Evolutionary conservation across 2,888 invertebrate species (phyloP).

Genomic region (Tubulanus polymorphus): DNA sequence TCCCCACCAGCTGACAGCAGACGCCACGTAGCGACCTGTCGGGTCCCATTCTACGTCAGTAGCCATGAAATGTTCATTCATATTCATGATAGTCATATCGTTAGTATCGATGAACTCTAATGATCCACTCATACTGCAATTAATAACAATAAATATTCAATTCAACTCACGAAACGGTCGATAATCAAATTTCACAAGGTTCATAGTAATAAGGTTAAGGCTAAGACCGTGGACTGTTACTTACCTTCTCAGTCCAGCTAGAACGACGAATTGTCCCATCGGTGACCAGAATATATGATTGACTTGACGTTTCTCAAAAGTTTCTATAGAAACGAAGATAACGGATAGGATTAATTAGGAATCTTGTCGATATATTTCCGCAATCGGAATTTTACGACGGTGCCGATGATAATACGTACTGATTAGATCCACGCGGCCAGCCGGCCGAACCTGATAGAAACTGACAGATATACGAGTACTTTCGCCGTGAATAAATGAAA

Average conservation of each 20-base stretch:
- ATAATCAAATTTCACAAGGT: too few species aligned
- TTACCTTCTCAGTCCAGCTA: conserved; percentile 75
- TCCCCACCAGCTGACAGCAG: conserved; percentile 92
- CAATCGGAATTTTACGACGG: conserved; percentile 4
- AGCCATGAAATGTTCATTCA: conserved; percentile 84
- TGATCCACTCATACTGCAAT: conserved; percentile 64
- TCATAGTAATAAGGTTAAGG: too few species aligned
- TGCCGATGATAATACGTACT: conserved; percentile 66
- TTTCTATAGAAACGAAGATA: conserved; percentile 58
- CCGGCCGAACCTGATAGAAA: conserved; percentile 87
- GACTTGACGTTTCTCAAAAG: conserved; percentile 61
- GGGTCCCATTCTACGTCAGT: conserved; percentile 99
- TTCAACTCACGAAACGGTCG: too few species aligned
- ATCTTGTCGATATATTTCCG: too few species aligned
- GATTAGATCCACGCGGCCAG: conserved; percentile 79
- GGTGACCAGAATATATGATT: conserved; percentile 91
- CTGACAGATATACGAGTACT: conserved; percentile 73
- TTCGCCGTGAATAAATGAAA: conserved; percentile 95
- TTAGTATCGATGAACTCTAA: conserved; percentile 93
- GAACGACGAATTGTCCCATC: conserved; percentile 84
- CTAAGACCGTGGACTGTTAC: too few species aligned
- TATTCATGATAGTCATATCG: conserved; percentile 92
- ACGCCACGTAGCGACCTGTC: conserved; percentile 95
- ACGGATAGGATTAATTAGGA: neutral
- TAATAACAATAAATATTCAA: too few species aligned